Percentiles rank a stretch among this genome's conserved stretches.
These are phyloP conservation scores for Apomyelois bistriatella DNA, from an alignment of 2,888 invertebrate species.

Conservation along the genomic window DNA sequence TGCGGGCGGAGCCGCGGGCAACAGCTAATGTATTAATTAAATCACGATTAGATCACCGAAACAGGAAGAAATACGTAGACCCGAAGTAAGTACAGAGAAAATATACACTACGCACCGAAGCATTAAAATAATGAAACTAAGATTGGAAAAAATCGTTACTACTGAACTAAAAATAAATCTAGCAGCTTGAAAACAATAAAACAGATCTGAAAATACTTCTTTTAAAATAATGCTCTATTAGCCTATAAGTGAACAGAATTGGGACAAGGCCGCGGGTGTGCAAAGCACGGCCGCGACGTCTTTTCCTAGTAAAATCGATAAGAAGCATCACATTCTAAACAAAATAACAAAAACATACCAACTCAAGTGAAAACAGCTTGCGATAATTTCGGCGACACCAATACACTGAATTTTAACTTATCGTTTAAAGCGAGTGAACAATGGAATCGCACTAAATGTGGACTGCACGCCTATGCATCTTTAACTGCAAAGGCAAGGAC, in stretches of 20 bases:
- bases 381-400: slow-evolving; percentile 31
- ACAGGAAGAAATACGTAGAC: no score
- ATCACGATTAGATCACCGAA: no score
- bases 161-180: no score
- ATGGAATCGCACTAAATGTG: slow-evolving; percentile 42
- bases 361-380: slow-evolving; percentile 70
- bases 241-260: slow-evolving; percentile 42
- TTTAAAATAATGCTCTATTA: slow-evolving; percentile 20
- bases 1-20: no score
- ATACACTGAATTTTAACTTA: slow-evolving; percentile 28
- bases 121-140: no score
- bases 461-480: slow-evolving; percentile 54
- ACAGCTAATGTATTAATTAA: no score
- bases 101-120: no score
- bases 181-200: background rate
- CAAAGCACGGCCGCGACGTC: slow-evolving; percentile 52
- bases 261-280: slow-evolving; percentile 62
- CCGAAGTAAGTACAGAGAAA: no score
- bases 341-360: slow-evolving; percentile 30
- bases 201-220: background rate
- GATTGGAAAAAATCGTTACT: no score
- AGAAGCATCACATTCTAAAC: slow-evolving; percentile 32
- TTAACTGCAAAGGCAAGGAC: slow-evolving; percentile 49
- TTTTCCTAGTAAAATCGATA: slow-evolving; percentile 70
- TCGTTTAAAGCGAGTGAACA: slow-evolving; percentile 43